Conservation (phyloP, 2,797 vertebrate species). For the Phoxinus dragarum region DNA sequence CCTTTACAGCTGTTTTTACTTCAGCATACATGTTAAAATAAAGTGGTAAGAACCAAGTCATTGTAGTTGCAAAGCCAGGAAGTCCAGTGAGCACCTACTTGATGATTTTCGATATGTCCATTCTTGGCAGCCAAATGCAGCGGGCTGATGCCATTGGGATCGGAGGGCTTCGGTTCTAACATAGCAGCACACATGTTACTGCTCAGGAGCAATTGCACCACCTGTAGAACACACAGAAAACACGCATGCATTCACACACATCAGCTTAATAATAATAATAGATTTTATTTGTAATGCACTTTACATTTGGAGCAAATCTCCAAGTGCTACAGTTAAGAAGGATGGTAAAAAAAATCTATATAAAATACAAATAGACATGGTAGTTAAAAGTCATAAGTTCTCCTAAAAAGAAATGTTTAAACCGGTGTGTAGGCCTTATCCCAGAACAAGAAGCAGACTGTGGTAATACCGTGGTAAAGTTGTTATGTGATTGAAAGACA, state of each 20-base stretch:
- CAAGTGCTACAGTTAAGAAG: too few relatives aligned
- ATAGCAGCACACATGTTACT: constrained; percentile 81
- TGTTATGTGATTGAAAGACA: background rate
- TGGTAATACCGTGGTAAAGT: background rate
- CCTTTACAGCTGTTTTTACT: background rate
- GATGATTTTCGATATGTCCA: constrained; percentile 96
- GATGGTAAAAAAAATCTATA: too few relatives aligned
- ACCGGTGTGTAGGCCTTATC: background rate
- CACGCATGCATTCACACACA: background rate
- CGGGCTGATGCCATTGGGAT: constrained; percentile 94
- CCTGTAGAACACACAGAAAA: constrained; percentile 40
- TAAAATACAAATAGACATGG: too few relatives aligned
- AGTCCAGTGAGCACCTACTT: constrained; percentile 75
- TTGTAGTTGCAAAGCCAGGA: background rate
- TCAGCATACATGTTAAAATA: background rate
- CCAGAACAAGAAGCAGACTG: background rate
- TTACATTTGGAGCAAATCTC: too few relatives aligned
- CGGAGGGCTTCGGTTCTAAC: constrained; percentile 91
- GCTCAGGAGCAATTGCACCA: constrained; percentile 58
- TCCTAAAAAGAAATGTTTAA: background rate
- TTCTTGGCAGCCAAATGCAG: constrained; percentile 96
- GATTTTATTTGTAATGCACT: too few relatives aligned
- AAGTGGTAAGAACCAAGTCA: background rate
- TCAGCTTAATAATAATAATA: too few relatives aligned
- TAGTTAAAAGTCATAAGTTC: too few relatives aligned